Base-by-base conservation (phyloP, 2,888 invertebrate genomes). In the Agrochola macilenta region DNA sequence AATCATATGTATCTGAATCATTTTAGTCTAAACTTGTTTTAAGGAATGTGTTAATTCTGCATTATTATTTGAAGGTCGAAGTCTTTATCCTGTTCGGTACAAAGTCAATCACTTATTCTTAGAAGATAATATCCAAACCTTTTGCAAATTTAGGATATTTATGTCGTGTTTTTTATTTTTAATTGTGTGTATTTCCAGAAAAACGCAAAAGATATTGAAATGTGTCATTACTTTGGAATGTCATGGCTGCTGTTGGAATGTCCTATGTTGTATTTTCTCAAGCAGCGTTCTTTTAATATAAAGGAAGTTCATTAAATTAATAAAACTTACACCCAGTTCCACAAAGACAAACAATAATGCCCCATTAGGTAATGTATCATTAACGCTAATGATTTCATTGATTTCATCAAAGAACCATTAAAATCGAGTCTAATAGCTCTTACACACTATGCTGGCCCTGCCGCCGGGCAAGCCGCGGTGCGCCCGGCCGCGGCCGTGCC, bases 1-100 rank as follows among this genome's bases (percentile, higher is more conserved):
- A 81, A 86, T 86, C 63, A 77, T 64, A 87, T 86, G 87, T 78
- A 87, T 84, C 69, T 84, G 82, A 84, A 87, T 61, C 87, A 84
- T 66, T 80, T 76, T 76, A 43, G 72, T 69, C 26, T 11, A 76
- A 80, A 82, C 77, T 35, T n/a, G 78, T 78, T 78, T 2, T 20
- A 54, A 52, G 66, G 76, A 77, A 81, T 84, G 70, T 73, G 74
- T 74, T 74, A 64, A 60, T 74, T 80, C 52, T 73, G 30, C 61
- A 72, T 71, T 75, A 68, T 65, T 77, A 74, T 77, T 54, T 76
- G 68, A 81, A 88, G 82, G 87, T 88, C 81, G 60, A 71, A 71
- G 54, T 46, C 74, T 65, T 57, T 54, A 82, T 84, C 88, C 86
- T 88, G 81, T 86, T 83, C 30, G 60, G 20, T n/a, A 74, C 17